Conservation (phyloP, 2,797 vertebrate genomes). For the Tangara arthus region DNA sequence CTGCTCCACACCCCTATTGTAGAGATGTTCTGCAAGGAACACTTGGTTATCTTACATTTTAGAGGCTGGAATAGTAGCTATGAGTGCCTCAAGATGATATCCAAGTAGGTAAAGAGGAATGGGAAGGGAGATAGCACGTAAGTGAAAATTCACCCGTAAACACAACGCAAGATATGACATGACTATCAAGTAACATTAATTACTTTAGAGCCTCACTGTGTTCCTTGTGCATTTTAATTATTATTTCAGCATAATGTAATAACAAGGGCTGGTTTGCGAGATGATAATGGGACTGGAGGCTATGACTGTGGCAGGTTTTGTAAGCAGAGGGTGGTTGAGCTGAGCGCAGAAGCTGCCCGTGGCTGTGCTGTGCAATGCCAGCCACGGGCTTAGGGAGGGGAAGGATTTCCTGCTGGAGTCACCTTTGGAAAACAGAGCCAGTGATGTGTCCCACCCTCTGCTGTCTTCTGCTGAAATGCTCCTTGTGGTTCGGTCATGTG, state of each 20-base stretch:
- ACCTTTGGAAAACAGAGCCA: not conserved
- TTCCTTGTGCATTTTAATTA: constrained; percentile 57
- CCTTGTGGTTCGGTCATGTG: rapidly evolving
- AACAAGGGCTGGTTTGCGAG: constrained; percentile 15
- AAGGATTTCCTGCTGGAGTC: not conserved
- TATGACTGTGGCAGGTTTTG: constrained; percentile 20
- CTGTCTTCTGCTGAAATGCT: not conserved
- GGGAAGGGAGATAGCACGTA: constrained; percentile 33
- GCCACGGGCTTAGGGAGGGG: not conserved
- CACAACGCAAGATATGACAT: constrained; percentile 26
- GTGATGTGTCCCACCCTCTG: not conserved
- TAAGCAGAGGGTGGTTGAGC: not conserved
- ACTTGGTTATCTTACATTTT: constrained; percentile 79
- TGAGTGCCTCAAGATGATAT: constrained; percentile 69
- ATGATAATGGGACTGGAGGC: constrained; percentile 12
- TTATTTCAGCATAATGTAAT: constrained; percentile 41
- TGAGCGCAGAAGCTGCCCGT: not conserved
- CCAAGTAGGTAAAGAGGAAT: constrained; percentile 17
- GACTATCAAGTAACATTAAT: constrained; percentile 53
- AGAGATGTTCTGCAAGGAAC: constrained; percentile 83
- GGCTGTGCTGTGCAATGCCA: not conserved
- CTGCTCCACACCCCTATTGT: constrained; percentile 34
- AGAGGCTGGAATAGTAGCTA: constrained; percentile 67
- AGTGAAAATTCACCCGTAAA: constrained; percentile 41
- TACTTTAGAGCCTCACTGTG: constrained; percentile 22